Evolutionary conservation across 2,113 vertebrate genomes (phyloP).

Genomic region (Ciconia maguari): DNA sequence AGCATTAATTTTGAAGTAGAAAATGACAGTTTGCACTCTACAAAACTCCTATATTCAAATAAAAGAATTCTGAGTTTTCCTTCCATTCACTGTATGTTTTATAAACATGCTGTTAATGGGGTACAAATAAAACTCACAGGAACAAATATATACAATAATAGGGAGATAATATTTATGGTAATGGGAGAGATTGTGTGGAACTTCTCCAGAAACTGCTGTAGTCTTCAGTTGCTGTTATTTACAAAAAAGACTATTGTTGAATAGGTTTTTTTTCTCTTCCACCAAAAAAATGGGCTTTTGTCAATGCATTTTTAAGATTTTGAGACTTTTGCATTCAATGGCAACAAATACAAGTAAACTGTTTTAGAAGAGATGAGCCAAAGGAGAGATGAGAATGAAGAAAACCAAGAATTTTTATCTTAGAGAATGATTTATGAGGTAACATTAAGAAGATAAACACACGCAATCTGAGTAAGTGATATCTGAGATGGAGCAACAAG

Average conservation of each 20-base stretch:
- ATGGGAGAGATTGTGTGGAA: not conserved
- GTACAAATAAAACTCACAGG: not conserved
- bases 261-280: not conserved
- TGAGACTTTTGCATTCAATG: not conserved
- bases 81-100: not conserved
- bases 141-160: not conserved
- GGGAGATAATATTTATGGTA: not conserved
- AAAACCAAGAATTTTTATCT: not conserved
- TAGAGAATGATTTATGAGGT: not conserved
- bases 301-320: not conserved
- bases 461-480: not conserved
- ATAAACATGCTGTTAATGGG: not conserved
- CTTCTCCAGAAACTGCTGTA: not conserved
- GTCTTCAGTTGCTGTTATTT: not conserved
- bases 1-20: not conserved
- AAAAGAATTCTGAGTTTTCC: not conserved
- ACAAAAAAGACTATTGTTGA: not conserved
- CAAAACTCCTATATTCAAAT: not conserved
- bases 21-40: not conserved
- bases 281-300: fast-evolving
- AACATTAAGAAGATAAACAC: not conserved
- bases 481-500: not conserved
- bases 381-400: not conserved
- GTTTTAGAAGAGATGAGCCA: not conserved
- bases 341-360: not conserved